Conservation (phyloP, 2,888 invertebrate species). For the Limnephilus auricula region DNA sequence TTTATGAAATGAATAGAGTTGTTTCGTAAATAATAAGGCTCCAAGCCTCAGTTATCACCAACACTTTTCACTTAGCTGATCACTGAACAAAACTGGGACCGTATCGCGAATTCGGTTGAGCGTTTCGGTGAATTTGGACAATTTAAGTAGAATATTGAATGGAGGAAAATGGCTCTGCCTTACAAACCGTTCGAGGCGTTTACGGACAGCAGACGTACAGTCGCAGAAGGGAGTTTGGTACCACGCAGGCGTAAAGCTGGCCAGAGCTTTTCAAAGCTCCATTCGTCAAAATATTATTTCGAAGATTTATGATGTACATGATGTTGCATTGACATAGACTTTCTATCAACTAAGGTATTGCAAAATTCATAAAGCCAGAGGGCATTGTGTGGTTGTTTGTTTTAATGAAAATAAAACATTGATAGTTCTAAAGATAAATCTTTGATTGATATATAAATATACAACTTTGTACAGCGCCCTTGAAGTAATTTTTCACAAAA, state of each 20-base stretch:
- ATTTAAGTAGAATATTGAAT: conserved; percentile 53
- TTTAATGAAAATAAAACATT: too few species aligned
- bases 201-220: conserved; percentile 60
- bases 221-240: conserved; percentile 32
- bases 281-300: not conserved
- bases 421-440: too few species aligned
- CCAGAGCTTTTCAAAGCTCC: not conserved
- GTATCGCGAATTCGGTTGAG: conserved; percentile 17
- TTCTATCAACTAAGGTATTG: too few species aligned
- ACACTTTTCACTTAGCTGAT: not conserved
- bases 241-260: conserved; percentile 21
- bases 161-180: conserved; percentile 55
- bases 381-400: too few species aligned
- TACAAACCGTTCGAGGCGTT: conserved; percentile 61
- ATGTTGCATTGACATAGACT: too few species aligned
- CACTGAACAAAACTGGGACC: not conserved
- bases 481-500: too few species aligned
- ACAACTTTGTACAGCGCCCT: too few species aligned
- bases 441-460: too few species aligned
- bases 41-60: conserved; percentile 14
- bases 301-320: not conserved
- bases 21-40: conserved; percentile 15
- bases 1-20: conserved; percentile 65
- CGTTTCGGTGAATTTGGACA: conserved; percentile 38
- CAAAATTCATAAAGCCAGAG: too few species aligned